Base-by-base conservation (phyloP, 2,888 invertebrate genomes). In the Diarsia brunnea region DNA sequence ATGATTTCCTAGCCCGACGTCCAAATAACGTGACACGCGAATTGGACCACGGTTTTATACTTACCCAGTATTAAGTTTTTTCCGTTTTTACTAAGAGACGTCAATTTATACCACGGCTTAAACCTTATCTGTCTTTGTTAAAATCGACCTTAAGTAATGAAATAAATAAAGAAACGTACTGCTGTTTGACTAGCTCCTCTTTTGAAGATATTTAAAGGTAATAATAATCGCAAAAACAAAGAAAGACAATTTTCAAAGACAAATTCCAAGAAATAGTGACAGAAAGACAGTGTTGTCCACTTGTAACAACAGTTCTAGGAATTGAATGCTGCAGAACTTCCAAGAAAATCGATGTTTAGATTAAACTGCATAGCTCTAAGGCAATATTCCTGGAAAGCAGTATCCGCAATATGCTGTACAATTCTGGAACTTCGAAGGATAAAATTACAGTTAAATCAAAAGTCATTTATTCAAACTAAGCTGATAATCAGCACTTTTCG, bases 191-290 rank as follows among this genome's bases (percentile, higher is more conserved):
- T 24, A 19, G 10, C n/a, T 12, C 4, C 24, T 11, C 24, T 11
- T 67, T 38, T 24, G 38, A 51, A 51, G 4, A 49, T 4, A 71
- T 27, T 19, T 7, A 24, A 53, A 27, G 12, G 5, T 4, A 31
- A 7, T 0, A 55, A 31, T 8, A 21, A 75, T 21, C 1, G 11
- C 4, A 47, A 75, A 12, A 12, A 77, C 5, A 43, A 51, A 16
- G 45, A 21, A 63, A 31, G 16, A 49, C 16, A 47, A 73, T 8
- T 31, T 11, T 43, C 10, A 49, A 27, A 8, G 31, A 45, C 2
- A 47, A 68, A 5, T 79, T 75, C 27, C 19, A 19, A 5, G 27
- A 70, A 79, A 14, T 27, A 47, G 5, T 53, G 10, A 55, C 21
- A n/a, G 38, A 10, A 45, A 31, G 19, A 43, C 12, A 45, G n/a